phyloP scores from a whole-genome alignment of 2,797 vertebrate species.

The Enoplosus armatus region DNA sequence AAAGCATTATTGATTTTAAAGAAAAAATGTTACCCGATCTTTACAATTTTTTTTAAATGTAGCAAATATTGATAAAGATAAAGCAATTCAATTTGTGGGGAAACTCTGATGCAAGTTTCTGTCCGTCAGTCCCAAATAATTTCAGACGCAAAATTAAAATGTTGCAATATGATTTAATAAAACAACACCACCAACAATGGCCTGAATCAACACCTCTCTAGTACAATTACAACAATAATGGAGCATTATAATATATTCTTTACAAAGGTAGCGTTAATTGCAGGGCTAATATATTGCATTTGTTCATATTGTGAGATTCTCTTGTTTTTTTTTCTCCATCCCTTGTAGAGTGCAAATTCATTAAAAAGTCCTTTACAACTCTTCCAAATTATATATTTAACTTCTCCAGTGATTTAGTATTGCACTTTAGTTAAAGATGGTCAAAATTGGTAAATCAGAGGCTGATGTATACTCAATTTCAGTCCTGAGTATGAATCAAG shows the following conservation, averaged over 20 bases:
- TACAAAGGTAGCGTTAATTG: not conserved
- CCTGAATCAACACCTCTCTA: not conserved
- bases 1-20: not conserved
- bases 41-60: not conserved
- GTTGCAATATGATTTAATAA: not conserved
- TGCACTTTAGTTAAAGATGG: not conserved
- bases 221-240: not conserved
- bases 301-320: not conserved
- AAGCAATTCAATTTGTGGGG: not conserved
- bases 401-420: not conserved
- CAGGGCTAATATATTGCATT: not conserved
- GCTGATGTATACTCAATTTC: not conserved
- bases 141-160: not conserved
- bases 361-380: not conserved
- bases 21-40: not conserved
- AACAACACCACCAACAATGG: not conserved
- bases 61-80: not conserved
- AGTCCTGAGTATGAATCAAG: not conserved
- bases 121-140: not conserved
- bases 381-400: not conserved
- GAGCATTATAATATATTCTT: not conserved
- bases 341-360: not conserved
- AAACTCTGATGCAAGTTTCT: not conserved
- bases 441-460: not conserved
- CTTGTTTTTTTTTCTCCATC: not conserved